Base-by-base conservation (phyloP, 1,140 invertebrate species). In the Caenorhabditis latens region DNA sequence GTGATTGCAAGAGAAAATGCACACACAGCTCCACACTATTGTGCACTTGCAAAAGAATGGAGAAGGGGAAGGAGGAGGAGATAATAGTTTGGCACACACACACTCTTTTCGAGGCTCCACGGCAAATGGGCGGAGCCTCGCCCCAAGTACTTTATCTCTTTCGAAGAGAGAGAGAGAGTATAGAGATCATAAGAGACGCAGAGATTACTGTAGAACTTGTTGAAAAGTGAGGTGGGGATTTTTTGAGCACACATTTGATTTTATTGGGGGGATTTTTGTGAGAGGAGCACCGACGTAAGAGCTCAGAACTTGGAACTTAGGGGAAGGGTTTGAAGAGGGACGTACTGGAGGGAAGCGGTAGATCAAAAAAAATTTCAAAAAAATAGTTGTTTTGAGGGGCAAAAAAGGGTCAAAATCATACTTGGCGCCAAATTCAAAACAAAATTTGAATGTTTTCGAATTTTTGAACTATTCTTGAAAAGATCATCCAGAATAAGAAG, bases 1-100 rank as follows among this genome's bases (percentile, higher is more conserved):
- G 32, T 32, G 32, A 32, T 32, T 32, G 32, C 32, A 32, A 32
- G 32, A 32, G 32, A 32, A 32, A 32, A 32, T 32, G 32, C 32
- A 32, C 71, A 79, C 71, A 50, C 71, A 79, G 71, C 71, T 79
- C 71, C 71, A 79, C 71, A 79, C 71, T 79, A 79, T 46, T 79
- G 71, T 79, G 71, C 71, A 19, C 40, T 43, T 58, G 55, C 55
- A 58, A n/a, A n/a, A n/a, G 9, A 16, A 53, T 13, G 55, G 19
- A 58, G n/a, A 58, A 5, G 14, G 55, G 55, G 61, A 9, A 32
- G n/a, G 13, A 53, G n/a, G 71, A 40, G 14, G 32, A 46, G 71
- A 79, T 79, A 79, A 79, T 79, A 79, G 71, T 79, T 79, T 79
- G 71, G 71, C 71, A 79, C n/a, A 32, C 71, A 32, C 19, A 16